Conservation (phyloP, 2,113 vertebrate species). For the Climacteris rufus region DNA sequence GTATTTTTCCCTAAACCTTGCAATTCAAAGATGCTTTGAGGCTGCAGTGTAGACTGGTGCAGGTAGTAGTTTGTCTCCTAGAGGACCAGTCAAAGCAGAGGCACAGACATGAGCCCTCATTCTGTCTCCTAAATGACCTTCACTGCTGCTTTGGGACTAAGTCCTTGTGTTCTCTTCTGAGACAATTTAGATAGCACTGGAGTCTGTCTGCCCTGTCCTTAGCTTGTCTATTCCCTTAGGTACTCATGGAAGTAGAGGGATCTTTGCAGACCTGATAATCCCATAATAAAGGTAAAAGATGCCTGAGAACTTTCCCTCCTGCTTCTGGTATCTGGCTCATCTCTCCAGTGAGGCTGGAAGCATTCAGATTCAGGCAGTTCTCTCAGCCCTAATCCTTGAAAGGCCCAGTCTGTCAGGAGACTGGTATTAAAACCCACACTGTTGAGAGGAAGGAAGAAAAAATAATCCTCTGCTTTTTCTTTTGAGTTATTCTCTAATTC, state of each 20-base stretch:
- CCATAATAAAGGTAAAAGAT: neutral
- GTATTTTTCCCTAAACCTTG: neutral
- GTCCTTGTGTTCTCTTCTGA: neutral
- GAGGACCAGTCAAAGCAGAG: neutral
- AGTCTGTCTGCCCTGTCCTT: neutral
- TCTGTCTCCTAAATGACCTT: neutral
- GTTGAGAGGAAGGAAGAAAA: neutral
- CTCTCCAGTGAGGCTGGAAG: neutral
- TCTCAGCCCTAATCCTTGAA: neutral
- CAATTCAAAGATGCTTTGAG: neutral
- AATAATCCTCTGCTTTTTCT: neutral
- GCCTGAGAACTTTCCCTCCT: neutral
- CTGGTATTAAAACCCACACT: neutral
- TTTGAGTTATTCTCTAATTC: neutral
- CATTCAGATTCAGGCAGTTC: neutral
- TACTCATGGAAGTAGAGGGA: neutral
- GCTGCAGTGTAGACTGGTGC: neutral
- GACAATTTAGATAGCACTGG: neutral
- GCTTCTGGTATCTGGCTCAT: neutral
- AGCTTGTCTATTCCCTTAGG: neutral
- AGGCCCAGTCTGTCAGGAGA: neutral
- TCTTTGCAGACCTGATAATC: neutral
- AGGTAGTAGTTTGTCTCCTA: neutral
- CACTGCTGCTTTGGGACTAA: neutral
- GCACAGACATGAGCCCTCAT: neutral